A percentile compares a stretch with the other conserved stretches of the same genome.
These are phyloP conservation scores for Junonia oenone DNA, from an alignment of 2,888 invertebrate species.

Conservation along the genomic window DNA sequence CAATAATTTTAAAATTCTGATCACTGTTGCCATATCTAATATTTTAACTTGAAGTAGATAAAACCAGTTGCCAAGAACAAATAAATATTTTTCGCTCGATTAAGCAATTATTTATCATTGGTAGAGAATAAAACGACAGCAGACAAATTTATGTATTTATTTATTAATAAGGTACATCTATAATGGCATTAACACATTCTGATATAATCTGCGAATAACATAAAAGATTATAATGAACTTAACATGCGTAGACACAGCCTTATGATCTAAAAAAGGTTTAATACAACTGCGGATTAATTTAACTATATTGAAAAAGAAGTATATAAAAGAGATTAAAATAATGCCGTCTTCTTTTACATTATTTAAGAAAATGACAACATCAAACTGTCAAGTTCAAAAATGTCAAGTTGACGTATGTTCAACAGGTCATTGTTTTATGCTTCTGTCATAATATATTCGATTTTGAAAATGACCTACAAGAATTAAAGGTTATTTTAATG, in stretches of 20 bases:
- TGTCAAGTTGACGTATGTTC: neutral
- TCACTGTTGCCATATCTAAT: too few species aligned
- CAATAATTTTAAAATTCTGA: too few species aligned
- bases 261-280: neutral
- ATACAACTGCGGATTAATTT: neutral
- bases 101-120: neutral
- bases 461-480: neutral
- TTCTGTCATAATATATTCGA: neutral
- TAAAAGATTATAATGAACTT: conserved; percentile 12
- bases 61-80: too few species aligned
- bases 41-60: too few species aligned
- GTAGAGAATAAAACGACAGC: conserved; percentile 13
- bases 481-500: neutral
- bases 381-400: neutral
- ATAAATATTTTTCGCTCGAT: too few species aligned
- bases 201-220: conserved; percentile 17
- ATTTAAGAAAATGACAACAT: conserved; percentile 4
- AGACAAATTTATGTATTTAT: conserved; percentile 25
- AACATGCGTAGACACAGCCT: conserved; percentile 18
- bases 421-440: neutral
- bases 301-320: neutral
- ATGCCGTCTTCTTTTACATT: neutral
- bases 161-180: conserved; percentile 30
- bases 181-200: conserved; percentile 27
- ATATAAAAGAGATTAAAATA: neutral